Conservation (phyloP, 2,113 vertebrate species). For the Dromaius novaehollandiae region DNA sequence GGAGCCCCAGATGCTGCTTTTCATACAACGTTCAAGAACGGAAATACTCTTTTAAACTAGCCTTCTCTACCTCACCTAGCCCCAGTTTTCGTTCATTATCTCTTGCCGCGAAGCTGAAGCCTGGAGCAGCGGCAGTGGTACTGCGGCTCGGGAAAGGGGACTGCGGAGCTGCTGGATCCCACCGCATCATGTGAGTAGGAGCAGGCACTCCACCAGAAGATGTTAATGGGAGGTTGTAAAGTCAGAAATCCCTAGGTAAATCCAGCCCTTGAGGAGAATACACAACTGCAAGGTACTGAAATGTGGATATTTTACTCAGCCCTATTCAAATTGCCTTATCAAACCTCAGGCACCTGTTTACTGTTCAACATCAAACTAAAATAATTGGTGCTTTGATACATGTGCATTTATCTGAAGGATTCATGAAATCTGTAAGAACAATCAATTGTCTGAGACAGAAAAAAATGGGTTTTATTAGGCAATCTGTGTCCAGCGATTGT, state of each 20-base stretch:
- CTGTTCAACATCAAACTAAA: not conserved
- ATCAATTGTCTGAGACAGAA: not conserved
- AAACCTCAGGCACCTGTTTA: not conserved
- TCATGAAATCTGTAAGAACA: not conserved
- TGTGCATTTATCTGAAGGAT: not conserved
- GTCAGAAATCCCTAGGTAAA: not conserved
- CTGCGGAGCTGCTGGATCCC: not conserved
- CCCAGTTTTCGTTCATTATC: not conserved
- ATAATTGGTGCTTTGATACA: not conserved
- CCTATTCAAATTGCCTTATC: not conserved
- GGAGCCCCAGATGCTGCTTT: not conserved
- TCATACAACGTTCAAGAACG: not conserved
- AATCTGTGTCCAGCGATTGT: not conserved
- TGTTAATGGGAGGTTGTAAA: not conserved
- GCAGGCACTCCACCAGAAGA: not conserved
- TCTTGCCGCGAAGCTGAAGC: not conserved
- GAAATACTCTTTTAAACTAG: not conserved
- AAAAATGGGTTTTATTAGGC: not conserved
- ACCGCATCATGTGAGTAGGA: accelerated
- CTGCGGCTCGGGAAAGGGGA: not conserved
- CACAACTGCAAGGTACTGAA: not conserved
- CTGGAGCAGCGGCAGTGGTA: not conserved
- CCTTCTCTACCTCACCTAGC: not conserved
- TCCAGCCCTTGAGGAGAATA: not conserved
- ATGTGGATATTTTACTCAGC: not conserved